These are phyloP conservation scores for Psilanteris sp. DNA, from an alignment of 1,140 invertebrate species.

Conservation along the genomic window DNA sequence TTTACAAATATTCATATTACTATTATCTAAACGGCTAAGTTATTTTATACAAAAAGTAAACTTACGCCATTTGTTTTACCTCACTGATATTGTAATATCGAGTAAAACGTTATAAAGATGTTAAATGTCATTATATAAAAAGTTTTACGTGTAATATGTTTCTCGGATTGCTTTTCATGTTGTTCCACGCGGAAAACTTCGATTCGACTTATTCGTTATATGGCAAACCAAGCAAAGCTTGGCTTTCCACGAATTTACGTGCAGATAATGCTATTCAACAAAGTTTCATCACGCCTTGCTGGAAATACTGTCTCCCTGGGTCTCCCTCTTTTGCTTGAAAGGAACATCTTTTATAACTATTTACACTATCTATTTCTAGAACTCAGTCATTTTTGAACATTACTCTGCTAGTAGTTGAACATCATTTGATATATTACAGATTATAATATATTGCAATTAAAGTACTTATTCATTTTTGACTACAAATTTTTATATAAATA, in stretches of 20 bases:
- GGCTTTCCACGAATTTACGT: conserved; percentile 43
- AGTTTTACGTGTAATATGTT: conserved; percentile 32
- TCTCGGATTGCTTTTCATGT: conserved; percentile 32
- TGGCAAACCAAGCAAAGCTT: conserved; percentile 39
- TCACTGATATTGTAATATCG: too few species aligned
- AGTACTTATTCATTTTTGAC: too few species aligned
- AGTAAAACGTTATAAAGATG: conserved; percentile 13
- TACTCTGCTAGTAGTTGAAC: too few species aligned
- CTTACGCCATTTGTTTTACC: too few species aligned
- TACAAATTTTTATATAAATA: too few species aligned
- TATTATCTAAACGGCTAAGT: too few species aligned
- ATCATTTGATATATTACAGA: too few species aligned
- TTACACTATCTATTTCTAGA: conserved; percentile 7
- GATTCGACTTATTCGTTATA: conserved; percentile 48
- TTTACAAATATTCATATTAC: too few species aligned
- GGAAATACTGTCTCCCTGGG: conserved; percentile 8
- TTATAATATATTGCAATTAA: too few species aligned
- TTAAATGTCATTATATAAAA: conserved; percentile 34
- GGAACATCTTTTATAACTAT: conserved; percentile 8
- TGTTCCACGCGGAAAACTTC: conserved; percentile 32
- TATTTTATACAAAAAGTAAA: too few species aligned
- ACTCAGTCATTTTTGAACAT: too few species aligned
- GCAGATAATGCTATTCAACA: conserved; percentile 40
- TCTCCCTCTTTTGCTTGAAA: conserved; percentile 5
- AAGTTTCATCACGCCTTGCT: conserved; percentile 26